These are phyloP conservation scores for Cyclopterus lumpus DNA, from an alignment of 2,797 vertebrate species.

Conservation along the genomic window DNA sequence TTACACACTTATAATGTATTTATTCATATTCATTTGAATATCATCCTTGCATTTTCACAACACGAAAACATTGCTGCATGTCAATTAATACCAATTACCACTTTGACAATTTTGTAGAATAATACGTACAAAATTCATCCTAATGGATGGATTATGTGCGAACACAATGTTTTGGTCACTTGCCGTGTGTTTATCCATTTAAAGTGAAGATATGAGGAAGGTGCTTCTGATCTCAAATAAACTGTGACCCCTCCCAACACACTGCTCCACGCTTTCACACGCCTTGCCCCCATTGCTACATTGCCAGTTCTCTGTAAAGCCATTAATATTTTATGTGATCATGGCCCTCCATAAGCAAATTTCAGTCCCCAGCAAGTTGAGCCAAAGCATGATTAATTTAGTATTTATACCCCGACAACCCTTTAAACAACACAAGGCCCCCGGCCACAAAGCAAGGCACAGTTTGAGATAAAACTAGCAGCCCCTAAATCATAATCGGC, in stretches of 20 bases:
- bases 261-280: conserved; percentile 40
- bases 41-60: conserved; percentile 38
- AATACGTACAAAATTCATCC: conserved; percentile 31
- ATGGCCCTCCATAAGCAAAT: conserved; percentile 96
- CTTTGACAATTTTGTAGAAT: conserved; percentile 42
- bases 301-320: conserved; percentile 85
- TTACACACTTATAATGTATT: conserved; percentile 59
- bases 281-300: conserved; percentile 69
- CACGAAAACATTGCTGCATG: conserved; percentile 51
- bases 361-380: conserved; percentile 94
- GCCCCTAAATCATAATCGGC: conserved; percentile 84
- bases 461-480: conserved; percentile 80
- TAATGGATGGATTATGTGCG: conserved; percentile 29
- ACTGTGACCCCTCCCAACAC: conserved; percentile 54
- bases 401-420: conserved; percentile 86
- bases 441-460: conserved; percentile 76
- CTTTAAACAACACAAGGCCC: conserved; percentile 84
- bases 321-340: conserved; percentile 98
- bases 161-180: conserved; percentile 22
- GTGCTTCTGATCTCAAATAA: conserved; percentile 49
- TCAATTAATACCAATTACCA: conserved; percentile 58
- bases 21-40: conserved; percentile 74
- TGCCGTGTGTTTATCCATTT: conserved; percentile 10
- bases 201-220: conserved; percentile 26
- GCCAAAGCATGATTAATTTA: conserved; percentile 98